A percentile compares a stretch with the other conserved stretches of the same genome.
These are phyloP conservation scores for Leptosomus discolor DNA, from an alignment of 2,113 vertebrate genomes.

Conservation along the genomic window DNA sequence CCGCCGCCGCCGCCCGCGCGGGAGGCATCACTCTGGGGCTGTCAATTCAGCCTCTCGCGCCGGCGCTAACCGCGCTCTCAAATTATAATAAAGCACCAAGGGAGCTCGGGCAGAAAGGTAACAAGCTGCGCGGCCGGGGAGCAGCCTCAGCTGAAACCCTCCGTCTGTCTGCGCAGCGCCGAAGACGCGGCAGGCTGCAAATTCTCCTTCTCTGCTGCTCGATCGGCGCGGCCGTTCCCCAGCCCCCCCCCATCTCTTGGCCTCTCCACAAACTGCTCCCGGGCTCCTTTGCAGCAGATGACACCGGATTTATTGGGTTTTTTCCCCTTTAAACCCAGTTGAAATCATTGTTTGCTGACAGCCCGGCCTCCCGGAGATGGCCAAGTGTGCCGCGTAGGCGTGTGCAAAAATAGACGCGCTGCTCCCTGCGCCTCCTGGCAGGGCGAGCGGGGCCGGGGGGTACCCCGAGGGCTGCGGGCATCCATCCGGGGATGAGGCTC, in stretches of 20 bases:
- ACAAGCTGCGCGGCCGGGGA: neutral
- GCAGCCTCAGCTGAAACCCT: neutral
- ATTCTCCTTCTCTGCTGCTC: neutral
- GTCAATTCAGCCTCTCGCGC: neutral
- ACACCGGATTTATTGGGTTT: fast-evolving
- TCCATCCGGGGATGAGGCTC: fast-evolving
- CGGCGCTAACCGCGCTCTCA: fast-evolving
- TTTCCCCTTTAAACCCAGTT: neutral
- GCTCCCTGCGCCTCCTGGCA: fast-evolving
- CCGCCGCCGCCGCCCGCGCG: too few relatives aligned
- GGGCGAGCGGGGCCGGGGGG: neutral
- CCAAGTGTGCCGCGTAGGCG: fast-evolving
- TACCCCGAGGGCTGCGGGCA: neutral
- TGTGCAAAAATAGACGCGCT: fast-evolving
- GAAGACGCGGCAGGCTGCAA: neutral
- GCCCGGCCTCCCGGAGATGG: neutral
- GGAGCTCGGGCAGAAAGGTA: neutral
- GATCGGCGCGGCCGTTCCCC: fast-evolving
- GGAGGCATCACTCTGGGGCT: neutral
- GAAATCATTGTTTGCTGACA: neutral
- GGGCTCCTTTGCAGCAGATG: neutral
- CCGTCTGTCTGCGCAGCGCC: fast-evolving
- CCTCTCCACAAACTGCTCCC: neutral
- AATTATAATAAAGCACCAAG: fast-evolving
- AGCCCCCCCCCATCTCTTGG: neutral